Evolutionary conservation across 1,140 invertebrate genomes (phyloP), one percentile per base, ranked within the genome.

Genomic region (Temnothorax curvispinosus): DNA sequence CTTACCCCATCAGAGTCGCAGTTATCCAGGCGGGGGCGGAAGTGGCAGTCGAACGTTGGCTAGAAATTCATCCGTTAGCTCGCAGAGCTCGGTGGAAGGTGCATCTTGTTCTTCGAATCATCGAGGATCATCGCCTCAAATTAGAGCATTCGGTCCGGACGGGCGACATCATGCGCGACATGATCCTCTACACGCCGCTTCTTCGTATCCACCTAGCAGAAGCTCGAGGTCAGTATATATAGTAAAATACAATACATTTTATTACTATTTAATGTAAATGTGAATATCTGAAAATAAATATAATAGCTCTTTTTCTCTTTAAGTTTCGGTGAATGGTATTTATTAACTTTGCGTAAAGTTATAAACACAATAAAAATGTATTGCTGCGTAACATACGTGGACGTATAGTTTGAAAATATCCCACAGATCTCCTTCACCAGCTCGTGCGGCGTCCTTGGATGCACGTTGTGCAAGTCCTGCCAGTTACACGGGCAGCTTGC

Each of bases 41-140:
- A 87, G 87, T 85, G 64, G 56, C 71, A 84, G 92, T 81, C 91
- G 91, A 87, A 71, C 87, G 5, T 80, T 94, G 7, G 91, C 89
- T n/a, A 96, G 97, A 60, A 98, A 97, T 3, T 97, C 97, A 18
- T 98, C 97, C 15, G 96, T 97, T 75, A 97, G 97, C n/a, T 98
- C 97, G 18, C 97, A 98, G 92, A 97, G 97, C 93, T 98, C 97
- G 89, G 94, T 98, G 50, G 97, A 98, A 91, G 97, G 96, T 81
- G 96, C 96, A 65, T 96, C 97, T 15, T 96, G 96, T 50, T 71
- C 94, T 15, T 94, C 96, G 95, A 96, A 96, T 88, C 97, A 97
- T 90, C 96, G 97, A n/a, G 97, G 97, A 1, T 97, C 97, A 0
- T 98, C 97, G 0, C 97, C 97, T 0, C 97, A 98, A 88, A 98